Percentiles rank a stretch among this genome's conserved stretches.
These are phyloP conservation scores for Nesidiocoris tenuis DNA, from an alignment of 2,888 invertebrate species.

Conservation along the genomic window DNA sequence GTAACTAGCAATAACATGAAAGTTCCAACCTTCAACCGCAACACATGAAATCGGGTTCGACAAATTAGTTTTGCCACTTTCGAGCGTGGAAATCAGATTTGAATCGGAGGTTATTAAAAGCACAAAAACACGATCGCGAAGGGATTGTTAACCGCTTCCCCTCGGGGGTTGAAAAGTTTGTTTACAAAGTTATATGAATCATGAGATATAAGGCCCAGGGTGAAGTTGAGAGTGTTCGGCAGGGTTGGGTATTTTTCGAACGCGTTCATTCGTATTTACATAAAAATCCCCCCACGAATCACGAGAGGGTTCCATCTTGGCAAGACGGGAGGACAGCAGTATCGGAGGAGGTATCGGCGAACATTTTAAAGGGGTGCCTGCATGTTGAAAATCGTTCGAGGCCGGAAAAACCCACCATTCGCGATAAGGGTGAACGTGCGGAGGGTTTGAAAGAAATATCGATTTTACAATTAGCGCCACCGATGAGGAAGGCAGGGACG, in stretches of 20 bases:
- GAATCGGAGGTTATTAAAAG: neutral
- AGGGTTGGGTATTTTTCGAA: neutral
- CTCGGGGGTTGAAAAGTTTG: neutral
- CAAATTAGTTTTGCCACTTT: neutral
- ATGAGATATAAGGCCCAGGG: neutral
- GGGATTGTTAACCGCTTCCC: neutral
- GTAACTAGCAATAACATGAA: no score
- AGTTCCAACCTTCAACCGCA: no score
- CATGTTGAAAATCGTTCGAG: neutral
- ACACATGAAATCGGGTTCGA: no score
- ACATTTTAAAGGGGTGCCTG: neutral
- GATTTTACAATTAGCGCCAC: conserved; percentile 40
- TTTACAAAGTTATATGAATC: neutral
- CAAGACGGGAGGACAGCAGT: no score
- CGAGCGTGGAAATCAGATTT: neutral
- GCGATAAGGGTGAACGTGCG: neutral
- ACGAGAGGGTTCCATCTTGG: no score
- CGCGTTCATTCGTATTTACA: neutral
- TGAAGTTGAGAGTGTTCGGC: neutral
- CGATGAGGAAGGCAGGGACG: neutral
- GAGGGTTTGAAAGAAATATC: conserved; percentile 28
- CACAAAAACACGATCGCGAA: neutral
- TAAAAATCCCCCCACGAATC: no score
- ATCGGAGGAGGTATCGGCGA: neutral
- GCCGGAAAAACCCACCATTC: neutral